Base-by-base conservation (phyloP, 1,140 invertebrate species). In the Patella vulgata region DNA sequence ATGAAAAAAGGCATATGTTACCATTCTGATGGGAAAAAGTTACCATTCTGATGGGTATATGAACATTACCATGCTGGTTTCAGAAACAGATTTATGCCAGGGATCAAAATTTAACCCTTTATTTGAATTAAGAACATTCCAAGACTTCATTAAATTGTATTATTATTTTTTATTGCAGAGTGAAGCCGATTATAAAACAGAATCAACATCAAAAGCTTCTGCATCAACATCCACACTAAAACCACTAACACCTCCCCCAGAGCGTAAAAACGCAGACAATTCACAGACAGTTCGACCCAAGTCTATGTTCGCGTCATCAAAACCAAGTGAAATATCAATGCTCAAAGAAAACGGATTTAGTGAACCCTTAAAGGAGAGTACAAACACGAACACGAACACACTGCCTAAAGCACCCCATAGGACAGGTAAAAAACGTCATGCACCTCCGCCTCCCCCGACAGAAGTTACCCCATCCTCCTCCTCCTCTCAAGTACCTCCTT, bases 361-460 rank as follows among this genome's bases (percentile, higher is more conserved):
- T 59, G 23, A 33, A 30, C 19, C 25, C 50, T 51, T 44, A 28
- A 27, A 43, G 31, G 19, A 61, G 44, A 57, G 27, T 44, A n/a
- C n/a, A n/a, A n/a, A n/a, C n/a, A n/a, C n/a, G n/a, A n/a, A n/a
- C 19, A 59, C 63, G 12, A 56, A 53, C 23, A 23, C 43, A 17
- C 27, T 52, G 36, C 50, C 62, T 28, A 39, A 46, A 48, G 44
- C 57, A 5, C 57, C 64, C 28, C 30, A 59, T 46, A 60, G 59
- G 48, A 50, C 66, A 31, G 64, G 68, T 30, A 75, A 74, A 66
- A 79, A 76, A 51, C 61, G 69, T 23, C 65, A 62, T 14, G 70
- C 75, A 4, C 73, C 79, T n/a, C 68, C 64, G 1, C 74, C 75
- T 1, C 77, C 75, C 33, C 64, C 66, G 33, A 57, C 53, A 50